A percentile compares a stretch with the other conserved stretches of the same genome.
Evolutionary conservation across 2,113 vertebrate species (phyloP).

Genomic region (Coracopsis vasa): DNA sequence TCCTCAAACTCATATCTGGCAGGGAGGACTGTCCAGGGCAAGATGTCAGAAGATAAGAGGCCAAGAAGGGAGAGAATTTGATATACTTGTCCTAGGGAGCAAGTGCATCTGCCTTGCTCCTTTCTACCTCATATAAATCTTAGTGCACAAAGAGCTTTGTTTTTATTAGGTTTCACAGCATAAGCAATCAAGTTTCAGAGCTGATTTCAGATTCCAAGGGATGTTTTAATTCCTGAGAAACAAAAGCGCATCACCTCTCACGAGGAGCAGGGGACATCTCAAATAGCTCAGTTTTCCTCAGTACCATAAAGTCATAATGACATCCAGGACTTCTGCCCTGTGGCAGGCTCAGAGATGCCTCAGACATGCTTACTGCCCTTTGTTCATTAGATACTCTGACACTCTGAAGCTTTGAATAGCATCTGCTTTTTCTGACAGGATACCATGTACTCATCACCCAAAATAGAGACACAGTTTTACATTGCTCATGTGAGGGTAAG

Average conservation of each 20-base stretch:
- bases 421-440: not conserved
- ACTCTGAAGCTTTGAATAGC: not conserved
- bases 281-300: not conserved
- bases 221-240: not conserved
- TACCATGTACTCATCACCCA: not conserved
- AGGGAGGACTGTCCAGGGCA: not conserved
- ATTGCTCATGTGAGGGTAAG: not conserved
- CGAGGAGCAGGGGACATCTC: not conserved
- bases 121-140: not conserved
- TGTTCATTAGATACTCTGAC: not conserved
- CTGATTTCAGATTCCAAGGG: not conserved
- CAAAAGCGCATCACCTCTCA: not conserved
- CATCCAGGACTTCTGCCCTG: not conserved
- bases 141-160: not conserved
- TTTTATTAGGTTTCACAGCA: not conserved
- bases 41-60: not conserved
- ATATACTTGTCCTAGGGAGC: not conserved
- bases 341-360: not conserved
- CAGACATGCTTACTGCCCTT: not conserved
- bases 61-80: not conserved
- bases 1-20: not conserved
- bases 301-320: not conserved
- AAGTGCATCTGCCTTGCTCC: not conserved
- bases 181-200: not conserved
- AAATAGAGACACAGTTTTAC: accelerated